Percentiles rank a stretch among this genome's conserved stretches.
Conservation (phyloP, 2,113 vertebrate genomes). For the Apaloderma vittatum region DNA sequence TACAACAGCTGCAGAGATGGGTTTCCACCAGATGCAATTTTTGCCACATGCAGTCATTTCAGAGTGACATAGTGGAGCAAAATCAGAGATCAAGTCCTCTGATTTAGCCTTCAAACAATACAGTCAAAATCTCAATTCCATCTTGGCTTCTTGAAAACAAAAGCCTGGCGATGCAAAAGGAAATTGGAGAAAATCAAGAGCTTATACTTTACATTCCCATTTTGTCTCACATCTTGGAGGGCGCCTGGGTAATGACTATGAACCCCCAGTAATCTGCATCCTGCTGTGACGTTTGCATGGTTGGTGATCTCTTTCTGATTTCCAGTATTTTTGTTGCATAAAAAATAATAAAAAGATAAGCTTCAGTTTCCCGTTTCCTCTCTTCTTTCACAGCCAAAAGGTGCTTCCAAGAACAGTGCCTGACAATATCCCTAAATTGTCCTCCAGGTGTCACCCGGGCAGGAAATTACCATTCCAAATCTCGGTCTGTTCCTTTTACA, state of each 20-base stretch:
- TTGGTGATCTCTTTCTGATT: neutral
- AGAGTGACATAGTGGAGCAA: neutral
- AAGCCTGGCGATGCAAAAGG: neutral
- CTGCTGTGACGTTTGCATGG: neutral
- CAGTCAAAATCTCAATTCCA: neutral
- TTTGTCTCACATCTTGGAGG: neutral
- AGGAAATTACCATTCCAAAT: neutral
- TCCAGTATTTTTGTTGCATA: conserved; percentile 1
- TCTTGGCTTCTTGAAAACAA: neutral
- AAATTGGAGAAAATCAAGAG: neutral
- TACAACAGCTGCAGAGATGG: rapidly evolving
- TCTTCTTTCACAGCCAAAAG: neutral
- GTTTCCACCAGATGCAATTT: neutral
- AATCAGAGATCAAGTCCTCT: neutral
- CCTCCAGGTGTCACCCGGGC: neutral
- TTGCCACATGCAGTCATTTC: neutral
- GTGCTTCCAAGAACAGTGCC: neutral
- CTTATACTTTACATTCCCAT: neutral
- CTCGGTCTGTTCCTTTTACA: neutral
- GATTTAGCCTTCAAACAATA: neutral
- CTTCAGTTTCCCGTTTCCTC: neutral
- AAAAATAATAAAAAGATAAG: neutral
- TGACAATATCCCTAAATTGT: rapidly evolving
- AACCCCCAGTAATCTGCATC: neutral
- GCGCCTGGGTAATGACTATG: neutral